Evolutionary conservation across 2,113 vertebrate genomes (phyloP).

Genomic region (Ammodytes marinus): DNA sequence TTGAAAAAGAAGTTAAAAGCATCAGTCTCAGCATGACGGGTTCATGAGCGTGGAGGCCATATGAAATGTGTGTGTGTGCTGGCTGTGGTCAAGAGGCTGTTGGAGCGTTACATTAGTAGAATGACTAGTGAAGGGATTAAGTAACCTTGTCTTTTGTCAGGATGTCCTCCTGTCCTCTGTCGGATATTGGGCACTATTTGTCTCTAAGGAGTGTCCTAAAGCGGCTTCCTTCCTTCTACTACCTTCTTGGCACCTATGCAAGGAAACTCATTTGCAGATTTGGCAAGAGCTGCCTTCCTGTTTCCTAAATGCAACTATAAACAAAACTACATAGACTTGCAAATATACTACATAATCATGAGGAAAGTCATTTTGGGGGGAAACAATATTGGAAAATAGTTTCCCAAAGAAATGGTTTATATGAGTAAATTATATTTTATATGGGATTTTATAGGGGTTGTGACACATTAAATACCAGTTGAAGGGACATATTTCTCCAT

Average conservation of each 20-base stretch:
- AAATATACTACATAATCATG: no score
- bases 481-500: background rate
- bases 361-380: no score
- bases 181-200: constrained; percentile 21
- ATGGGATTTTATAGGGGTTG: no score
- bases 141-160: constrained; percentile 20
- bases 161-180: constrained; percentile 36
- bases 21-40: constrained; percentile 55
- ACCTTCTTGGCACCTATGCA: background rate
- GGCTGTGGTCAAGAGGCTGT: constrained; percentile 22
- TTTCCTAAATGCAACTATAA: background rate
- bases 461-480: no score
- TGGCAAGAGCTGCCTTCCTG: background rate
- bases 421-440: no score
- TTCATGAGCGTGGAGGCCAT: constrained; percentile 44
- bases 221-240: constrained; percentile 6
- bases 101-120: constrained; percentile 35
- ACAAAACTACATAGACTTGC: no score
- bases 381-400: no score
- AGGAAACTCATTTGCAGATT: background rate
- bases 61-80: constrained; percentile 50
- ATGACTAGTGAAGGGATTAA: constrained; percentile 9
- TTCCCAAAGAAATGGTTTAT: no score
- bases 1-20: constrained; percentile 50
- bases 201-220: constrained; percentile 8